phyloP scores from a whole-genome alignment of 2,113 vertebrate genomes.

The Gallinago media region DNA sequence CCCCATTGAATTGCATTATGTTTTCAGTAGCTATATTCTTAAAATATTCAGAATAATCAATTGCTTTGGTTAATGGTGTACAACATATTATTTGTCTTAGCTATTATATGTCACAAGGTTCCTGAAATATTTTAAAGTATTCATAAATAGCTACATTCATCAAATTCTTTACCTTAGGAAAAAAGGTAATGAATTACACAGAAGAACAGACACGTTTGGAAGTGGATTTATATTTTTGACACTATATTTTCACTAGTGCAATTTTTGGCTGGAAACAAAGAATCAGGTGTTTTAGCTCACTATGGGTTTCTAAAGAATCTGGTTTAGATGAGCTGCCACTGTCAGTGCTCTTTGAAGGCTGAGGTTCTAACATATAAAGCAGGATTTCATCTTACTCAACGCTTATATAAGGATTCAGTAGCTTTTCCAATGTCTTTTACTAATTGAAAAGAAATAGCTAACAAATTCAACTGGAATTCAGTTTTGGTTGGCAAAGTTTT shows the following conservation, averaged over 20 bases:
- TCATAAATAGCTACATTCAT: background rate
- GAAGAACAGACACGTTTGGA: background rate
- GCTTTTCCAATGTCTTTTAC: background rate
- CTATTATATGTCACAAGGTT: background rate
- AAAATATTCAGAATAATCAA: conserved; percentile 27
- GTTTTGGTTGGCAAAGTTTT: background rate
- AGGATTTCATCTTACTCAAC: background rate
- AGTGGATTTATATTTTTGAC: conserved; percentile 12
- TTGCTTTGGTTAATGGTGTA: conserved; percentile 14
- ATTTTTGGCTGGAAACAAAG: background rate
- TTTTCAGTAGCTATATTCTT: background rate
- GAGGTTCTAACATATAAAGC: background rate
- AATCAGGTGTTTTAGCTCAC: background rate
- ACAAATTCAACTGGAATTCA: background rate
- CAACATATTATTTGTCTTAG: background rate
- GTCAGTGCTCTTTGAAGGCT: background rate
- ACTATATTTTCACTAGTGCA: background rate
- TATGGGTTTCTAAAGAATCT: background rate
- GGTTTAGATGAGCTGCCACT: background rate
- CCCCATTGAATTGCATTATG: background rate
- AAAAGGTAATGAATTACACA: background rate
- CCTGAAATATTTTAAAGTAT: conserved; percentile 4
- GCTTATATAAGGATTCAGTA: background rate
- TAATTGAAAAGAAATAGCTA: background rate
- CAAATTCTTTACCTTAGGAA: background rate